Base-by-base conservation (phyloP, 2,797 vertebrate species). In the Anguilla obscura region DNA sequence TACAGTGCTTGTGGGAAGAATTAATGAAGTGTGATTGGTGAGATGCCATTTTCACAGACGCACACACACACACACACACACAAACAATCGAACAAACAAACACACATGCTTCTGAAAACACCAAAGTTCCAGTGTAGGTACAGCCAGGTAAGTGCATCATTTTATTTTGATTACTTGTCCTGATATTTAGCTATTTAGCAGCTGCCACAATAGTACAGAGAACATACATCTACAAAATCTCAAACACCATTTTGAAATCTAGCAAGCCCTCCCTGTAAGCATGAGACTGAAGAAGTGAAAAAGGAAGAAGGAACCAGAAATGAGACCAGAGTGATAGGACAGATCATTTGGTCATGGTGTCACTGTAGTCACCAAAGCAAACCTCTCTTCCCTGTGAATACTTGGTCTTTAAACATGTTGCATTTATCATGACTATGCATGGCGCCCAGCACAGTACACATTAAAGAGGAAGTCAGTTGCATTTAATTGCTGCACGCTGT, bases 401-500 rank as follows among this genome's bases (percentile, higher is more conserved):
- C 27, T 9, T 84, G 33, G 60, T 69, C 24, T 87, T 58, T 40
- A 84, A 36, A 71, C 0, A 27, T 21, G 63, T 10, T n/a, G 16
- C 36, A 58, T 84, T 69, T 69, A 87, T 87, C 58, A 84, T 52
- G 87, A 18, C 80, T 14, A 45, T 58, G 18, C 21, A 16, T 48
- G 52, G 87, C 21, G 33, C 66, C 79, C 80, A 84, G 48, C 7
- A 33, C 9, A 16, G 71, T 14, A 27, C 87, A 71, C 60, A 10
- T 24, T 12, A 40, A 54, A 50, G 36, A 79, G 36, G 66, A 52
- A 80, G 71, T 86, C 84, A 80, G 87, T 69, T 88, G 87, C 69
- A 85, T 88, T 88, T 88, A 79, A 88, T 86, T 88, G 52, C 84
- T 56, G 52, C 40, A 85, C 86, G 87, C 80, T 87, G 45, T 27